phyloP scores from a whole-genome alignment of 1,140 invertebrate genomes.

The Formica selysi region DNA sequence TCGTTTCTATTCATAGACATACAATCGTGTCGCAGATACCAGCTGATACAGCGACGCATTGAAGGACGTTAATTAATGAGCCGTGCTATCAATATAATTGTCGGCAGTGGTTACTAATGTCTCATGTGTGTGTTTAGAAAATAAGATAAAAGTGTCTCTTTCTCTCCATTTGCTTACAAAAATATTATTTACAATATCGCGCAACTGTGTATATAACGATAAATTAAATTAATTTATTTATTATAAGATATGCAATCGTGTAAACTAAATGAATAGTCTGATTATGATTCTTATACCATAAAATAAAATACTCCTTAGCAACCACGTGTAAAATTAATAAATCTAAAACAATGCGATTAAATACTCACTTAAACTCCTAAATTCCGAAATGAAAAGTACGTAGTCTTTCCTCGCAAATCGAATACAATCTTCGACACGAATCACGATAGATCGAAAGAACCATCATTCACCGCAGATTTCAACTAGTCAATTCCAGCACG shows the following conservation, averaged over 20 bases:
- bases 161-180: background rate
- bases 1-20: conserved; percentile 33
- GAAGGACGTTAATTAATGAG: conserved; percentile 57
- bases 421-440: conserved; percentile 1
- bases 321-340: background rate
- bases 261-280: background rate
- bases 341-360: background rate
- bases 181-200: background rate
- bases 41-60: conserved; percentile 30
- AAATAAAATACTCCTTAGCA: background rate
- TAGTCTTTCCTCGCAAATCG: conserved; percentile 8
- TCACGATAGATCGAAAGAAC: conserved; percentile 53
- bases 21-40: background rate
- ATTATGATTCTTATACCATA: background rate
- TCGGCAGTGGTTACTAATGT: conserved; percentile 10
- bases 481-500: conserved; percentile 54
- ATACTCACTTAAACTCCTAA: conserved; percentile 33
- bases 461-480: conserved; percentile 45
- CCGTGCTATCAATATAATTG: conserved; percentile 34
- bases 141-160: conserved; percentile 21
- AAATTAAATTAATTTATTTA: conserved; percentile 41
- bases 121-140: conserved; percentile 40
- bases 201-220: background rate
- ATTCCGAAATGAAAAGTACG: background rate
- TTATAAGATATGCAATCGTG: background rate